Percentiles rank a stretch among this genome's conserved stretches.
These are phyloP conservation scores for Daktulosphaira vitifoliae DNA, from an alignment of 1,140 invertebrate genomes.

Conservation along the genomic window DNA sequence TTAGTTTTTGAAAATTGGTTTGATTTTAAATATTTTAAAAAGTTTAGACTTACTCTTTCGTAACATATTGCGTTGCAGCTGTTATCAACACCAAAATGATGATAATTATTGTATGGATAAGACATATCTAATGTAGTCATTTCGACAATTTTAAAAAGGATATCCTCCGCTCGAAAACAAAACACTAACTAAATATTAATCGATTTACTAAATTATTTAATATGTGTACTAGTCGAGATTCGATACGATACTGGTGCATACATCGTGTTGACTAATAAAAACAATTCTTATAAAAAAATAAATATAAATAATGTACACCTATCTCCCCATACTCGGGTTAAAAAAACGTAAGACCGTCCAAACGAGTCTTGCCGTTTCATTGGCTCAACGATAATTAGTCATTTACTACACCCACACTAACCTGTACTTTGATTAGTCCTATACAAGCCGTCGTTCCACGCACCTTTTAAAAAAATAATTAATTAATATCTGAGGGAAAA, in stretches of 20 bases:
- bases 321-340: background rate
- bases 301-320: background rate
- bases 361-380: constrained; percentile 27
- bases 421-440: constrained; percentile 27
- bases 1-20: too few species aligned
- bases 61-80: constrained; percentile 17
- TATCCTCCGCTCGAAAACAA: background rate
- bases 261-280: background rate
- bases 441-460: constrained; percentile 7
- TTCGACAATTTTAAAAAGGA: background rate
- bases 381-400: constrained; percentile 28
- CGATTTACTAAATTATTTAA: background rate
- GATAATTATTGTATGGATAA: constrained; percentile 4
- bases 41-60: constrained; percentile 27
- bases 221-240: constrained; percentile 18
- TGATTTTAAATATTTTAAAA: too few species aligned
- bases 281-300: constrained; percentile 1
- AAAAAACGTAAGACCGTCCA: constrained; percentile 14
- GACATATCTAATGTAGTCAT: constrained; percentile 26
- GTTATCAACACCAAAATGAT: background rate
- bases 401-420: constrained; percentile 31
- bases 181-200: background rate
- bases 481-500: constrained; percentile 26
- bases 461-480: constrained; percentile 30
- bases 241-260: constrained; percentile 1